Percentiles rank a stretch among this genome's conserved stretches.
Evolutionary conservation across 2,797 vertebrate species (phyloP).

Genomic region (Philypnodon macrostomus): DNA sequence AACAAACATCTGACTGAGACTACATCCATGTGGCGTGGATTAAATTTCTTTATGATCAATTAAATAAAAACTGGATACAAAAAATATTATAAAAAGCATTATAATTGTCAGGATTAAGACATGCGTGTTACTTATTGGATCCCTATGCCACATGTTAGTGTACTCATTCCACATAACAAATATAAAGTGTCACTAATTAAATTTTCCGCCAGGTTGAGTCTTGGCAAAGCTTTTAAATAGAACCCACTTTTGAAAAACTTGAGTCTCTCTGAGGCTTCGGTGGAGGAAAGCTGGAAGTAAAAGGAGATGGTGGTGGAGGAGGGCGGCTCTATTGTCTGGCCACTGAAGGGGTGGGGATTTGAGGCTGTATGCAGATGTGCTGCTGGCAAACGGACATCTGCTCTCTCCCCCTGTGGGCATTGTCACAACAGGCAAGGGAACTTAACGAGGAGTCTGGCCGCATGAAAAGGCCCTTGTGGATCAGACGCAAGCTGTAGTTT

Average conservation of each 20-base stretch:
- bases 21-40: background rate
- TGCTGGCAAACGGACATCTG: slow-evolving; percentile 74
- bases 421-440: slow-evolving; percentile 70
- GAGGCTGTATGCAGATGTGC: slow-evolving; percentile 78
- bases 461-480: slow-evolving; percentile 59
- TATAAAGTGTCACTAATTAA: background rate
- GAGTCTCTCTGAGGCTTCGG: slow-evolving; percentile 42
- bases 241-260: slow-evolving; percentile 5
- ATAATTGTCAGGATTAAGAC: no score
- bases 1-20: background rate
- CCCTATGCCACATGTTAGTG: no score
- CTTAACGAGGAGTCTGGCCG: slow-evolving; percentile 48
- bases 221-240: slow-evolving; percentile 23
- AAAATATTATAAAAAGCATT: no score
- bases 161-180: no score
- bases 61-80: no score
- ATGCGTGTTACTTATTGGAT: no score
- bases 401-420: slow-evolving; percentile 65
- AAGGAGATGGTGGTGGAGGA: slow-evolving; percentile 56
- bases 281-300: slow-evolving; percentile 66
- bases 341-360: slow-evolving; percentile 68
- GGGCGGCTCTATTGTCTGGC: slow-evolving; percentile 76
- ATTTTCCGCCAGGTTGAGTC: slow-evolving; percentile 31
- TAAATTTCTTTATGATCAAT: no score
- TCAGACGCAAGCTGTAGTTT: slow-evolving; percentile 38